A percentile compares a stretch with the other conserved stretches of the same genome.
Conservation (phyloP, 2,113 vertebrate genomes). For the Ptyas mucosa region DNA sequence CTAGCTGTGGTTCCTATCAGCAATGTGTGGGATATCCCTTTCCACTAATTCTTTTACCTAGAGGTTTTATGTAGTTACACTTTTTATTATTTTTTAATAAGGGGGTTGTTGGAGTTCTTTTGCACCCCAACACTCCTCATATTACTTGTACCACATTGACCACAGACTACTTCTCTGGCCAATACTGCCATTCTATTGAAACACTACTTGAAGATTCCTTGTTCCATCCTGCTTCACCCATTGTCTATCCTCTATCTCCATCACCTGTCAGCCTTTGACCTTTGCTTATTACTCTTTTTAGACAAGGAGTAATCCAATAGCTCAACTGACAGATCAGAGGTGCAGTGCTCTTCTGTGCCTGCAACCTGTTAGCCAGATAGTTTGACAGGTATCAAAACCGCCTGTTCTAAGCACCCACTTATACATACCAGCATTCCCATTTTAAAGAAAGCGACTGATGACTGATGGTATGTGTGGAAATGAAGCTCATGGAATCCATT, state of each 20-base stretch:
- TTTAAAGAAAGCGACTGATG: background rate
- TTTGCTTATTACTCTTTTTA: background rate
- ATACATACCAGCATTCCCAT: background rate
- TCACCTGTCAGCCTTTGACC: background rate
- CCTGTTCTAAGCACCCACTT: background rate
- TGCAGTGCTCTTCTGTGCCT: background rate
- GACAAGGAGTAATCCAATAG: background rate
- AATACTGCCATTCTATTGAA: background rate
- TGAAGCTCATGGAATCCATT: background rate
- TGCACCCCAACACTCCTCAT: background rate
- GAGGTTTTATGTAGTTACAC: background rate
- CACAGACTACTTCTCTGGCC: background rate
- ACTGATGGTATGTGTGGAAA: background rate
- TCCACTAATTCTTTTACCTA: background rate
- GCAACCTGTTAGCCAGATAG: background rate
- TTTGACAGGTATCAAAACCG: background rate
- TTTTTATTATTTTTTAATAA: background rate
- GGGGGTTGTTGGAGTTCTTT: background rate
- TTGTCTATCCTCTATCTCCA: background rate
- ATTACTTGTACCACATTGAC: background rate
- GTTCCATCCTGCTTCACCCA: background rate
- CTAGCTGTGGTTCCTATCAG: background rate
- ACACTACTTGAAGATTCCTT: background rate
- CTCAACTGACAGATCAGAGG: background rate
- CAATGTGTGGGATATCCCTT: background rate